Evolutionary conservation across 2,888 invertebrate genomes (phyloP), one percentile per base, ranked within the genome.

Genomic region (Cheilosia impressa): DNA sequence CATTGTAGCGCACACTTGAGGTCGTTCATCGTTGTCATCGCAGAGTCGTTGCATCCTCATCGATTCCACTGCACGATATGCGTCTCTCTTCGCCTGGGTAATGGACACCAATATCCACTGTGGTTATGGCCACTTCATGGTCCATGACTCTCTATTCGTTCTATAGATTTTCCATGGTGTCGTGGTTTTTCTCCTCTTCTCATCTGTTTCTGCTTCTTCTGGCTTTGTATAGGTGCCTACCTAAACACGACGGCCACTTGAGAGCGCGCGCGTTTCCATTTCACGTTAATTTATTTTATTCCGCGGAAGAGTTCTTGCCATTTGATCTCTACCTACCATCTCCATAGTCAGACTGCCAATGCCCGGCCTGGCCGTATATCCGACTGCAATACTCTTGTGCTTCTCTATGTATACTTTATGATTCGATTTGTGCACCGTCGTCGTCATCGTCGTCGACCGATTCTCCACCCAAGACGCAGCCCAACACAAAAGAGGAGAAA

Each of bases 201-300:
- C 38, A 50, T 58, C 5, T 63, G 27, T 22, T 19, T n/a, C 45
- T 27, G 19, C 24, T n/a, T 55, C 27, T 2, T 13, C 53, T 53
- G 2, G 2, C 4, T 10, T 52, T 9, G 31, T 31, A 31, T 31
- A 27, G 27, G 27, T 27, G 5, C 6, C 27, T 27, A 9, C 0
- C 31, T 5, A 31, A 31, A 31, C 31, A 31, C 31, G 31, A 9
- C 31, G 31, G 31, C 31, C 9, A 31, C 34, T 19, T n/a, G 58
- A 15, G 34, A 41, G 55, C 63, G 62, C 17, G 60, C 68, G 47
- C 57, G 71, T 72, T 79, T 85, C 62, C 68, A 77, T 81, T 85
- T 85, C 72, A 85, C 63, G 68, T 85, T 85, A 81, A 80, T 85
- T 84, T 80, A 84, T 84, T 84, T 84, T 80, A 84, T 84, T 79